phyloP scores from a whole-genome alignment of 1,140 invertebrate genomes.

The Brachionus manjavacas region DNA sequence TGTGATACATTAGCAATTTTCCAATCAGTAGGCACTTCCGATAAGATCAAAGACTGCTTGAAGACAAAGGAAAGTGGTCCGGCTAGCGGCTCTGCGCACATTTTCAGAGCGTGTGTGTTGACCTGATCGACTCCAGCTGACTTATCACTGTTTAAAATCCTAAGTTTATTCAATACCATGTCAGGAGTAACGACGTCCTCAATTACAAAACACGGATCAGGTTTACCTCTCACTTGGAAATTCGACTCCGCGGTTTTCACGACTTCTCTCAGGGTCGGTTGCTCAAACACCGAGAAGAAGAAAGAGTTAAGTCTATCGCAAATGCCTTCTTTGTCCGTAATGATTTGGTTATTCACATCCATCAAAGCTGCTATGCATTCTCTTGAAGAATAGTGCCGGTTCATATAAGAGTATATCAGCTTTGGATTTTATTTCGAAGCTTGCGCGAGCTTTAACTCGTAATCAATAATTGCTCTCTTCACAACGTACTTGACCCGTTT shows the following conservation, averaged over 20 bases:
- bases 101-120: background rate
- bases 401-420: too few relatives aligned
- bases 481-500: background rate
- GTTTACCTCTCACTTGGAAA: background rate
- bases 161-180: background rate
- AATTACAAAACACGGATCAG: background rate
- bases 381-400: too few relatives aligned
- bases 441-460: too few relatives aligned
- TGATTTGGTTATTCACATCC: background rate
- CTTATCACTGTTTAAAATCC: background rate
- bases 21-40: slow-evolving; percentile 27
- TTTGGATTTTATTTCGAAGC: too few relatives aligned
- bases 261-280: background rate
- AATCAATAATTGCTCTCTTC: too few relatives aligned
- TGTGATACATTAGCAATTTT: slow-evolving; percentile 40
- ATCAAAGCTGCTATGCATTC: too few relatives aligned
- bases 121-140: background rate
- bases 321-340: background rate
- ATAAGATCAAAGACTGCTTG: background rate
- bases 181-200: background rate
- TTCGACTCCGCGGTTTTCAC: background rate
- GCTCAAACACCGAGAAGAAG: background rate
- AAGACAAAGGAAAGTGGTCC: background rate
- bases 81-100: background rate
- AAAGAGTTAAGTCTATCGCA: background rate